These are phyloP conservation scores for Plectus sambesii DNA, from an alignment of 1,140 invertebrate genomes.

Conservation along the genomic window DNA sequence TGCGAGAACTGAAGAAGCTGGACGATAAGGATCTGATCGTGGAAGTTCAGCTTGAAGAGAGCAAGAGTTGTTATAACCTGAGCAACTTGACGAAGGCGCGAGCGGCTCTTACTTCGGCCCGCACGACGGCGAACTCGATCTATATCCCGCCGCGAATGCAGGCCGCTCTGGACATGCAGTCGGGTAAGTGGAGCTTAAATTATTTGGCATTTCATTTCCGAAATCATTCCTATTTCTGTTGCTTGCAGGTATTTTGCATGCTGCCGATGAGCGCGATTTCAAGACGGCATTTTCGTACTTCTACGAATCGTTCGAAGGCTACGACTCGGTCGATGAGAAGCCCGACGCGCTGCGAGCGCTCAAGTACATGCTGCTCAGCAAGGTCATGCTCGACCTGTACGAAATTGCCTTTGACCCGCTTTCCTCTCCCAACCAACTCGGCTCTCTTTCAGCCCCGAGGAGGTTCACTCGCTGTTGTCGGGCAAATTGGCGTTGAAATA, in stretches of 20 bases:
- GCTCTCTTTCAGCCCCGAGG: constrained; percentile 60
- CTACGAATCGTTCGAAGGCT: constrained; percentile 99
- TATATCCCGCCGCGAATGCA: constrained; percentile 98
- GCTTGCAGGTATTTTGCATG: constrained; percentile 76
- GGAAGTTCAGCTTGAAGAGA: constrained; percentile 85
- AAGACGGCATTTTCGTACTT: constrained; percentile 99
- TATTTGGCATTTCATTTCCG: constrained; percentile 6
- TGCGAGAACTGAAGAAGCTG: constrained; percentile 92
- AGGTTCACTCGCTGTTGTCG: constrained; percentile 84
- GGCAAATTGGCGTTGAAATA: constrained; percentile 95
- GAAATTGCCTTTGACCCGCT: constrained; percentile 17
- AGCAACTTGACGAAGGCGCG: constrained; percentile 87
- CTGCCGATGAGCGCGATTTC: constrained; percentile 96
- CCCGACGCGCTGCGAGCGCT: constrained; percentile 79
- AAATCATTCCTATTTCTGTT: constrained; percentile 16
- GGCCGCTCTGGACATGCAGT: constrained; percentile 88
- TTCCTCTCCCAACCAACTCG: constrained; percentile 9
- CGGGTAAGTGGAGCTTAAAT: constrained; percentile 52
- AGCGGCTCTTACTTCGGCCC: constrained; percentile 87
- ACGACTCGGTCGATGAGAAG: constrained; percentile 69
- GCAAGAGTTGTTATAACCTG: constrained; percentile 94
- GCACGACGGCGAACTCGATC: constrained; percentile 97
- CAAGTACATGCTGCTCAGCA: constrained; percentile 97
- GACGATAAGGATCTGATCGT: constrained; percentile 98
- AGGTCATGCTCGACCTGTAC: constrained; percentile 89